phyloP scores from a whole-genome alignment of 2,113 vertebrate genomes.

The Thymallus thymallus region DNA sequence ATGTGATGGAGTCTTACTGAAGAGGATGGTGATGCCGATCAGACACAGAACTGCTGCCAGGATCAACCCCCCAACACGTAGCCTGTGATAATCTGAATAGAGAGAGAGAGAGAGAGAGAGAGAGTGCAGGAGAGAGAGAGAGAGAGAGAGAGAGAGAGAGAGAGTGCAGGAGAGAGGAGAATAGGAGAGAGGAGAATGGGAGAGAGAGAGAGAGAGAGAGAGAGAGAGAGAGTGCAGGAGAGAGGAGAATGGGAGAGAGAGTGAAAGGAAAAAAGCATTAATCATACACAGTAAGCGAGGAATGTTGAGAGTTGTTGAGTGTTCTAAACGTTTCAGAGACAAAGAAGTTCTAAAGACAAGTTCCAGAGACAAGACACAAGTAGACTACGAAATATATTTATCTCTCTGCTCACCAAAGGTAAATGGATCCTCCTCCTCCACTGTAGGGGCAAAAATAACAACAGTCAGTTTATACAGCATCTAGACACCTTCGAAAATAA shows the following conservation, averaged over 20 bases:
- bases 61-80: slow-evolving; percentile 81
- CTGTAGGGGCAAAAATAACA: slow-evolving; percentile 32
- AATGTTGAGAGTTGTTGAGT: no score
- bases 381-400: background rate
- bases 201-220: background rate
- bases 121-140: background rate
- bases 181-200: background rate
- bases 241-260: background rate
- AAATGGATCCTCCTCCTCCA: slow-evolving; percentile 70
- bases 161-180: no score
- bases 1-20: slow-evolving; percentile 77
- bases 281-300: background rate
- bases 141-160: background rate
- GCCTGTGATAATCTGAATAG: slow-evolving; percentile 79
- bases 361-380: background rate
- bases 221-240: background rate
- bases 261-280: background rate
- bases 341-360: background rate
- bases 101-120: background rate
- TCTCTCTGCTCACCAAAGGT: slow-evolving; percentile 68
- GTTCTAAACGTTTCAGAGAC: background rate
- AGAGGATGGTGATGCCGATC: slow-evolving; percentile 80
- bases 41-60: slow-evolving; percentile 81
- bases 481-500: no score
- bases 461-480: slow-evolving; percentile 4